phyloP scores from a whole-genome alignment of 2,888 invertebrate species.

The Drosophila monieri region DNA sequence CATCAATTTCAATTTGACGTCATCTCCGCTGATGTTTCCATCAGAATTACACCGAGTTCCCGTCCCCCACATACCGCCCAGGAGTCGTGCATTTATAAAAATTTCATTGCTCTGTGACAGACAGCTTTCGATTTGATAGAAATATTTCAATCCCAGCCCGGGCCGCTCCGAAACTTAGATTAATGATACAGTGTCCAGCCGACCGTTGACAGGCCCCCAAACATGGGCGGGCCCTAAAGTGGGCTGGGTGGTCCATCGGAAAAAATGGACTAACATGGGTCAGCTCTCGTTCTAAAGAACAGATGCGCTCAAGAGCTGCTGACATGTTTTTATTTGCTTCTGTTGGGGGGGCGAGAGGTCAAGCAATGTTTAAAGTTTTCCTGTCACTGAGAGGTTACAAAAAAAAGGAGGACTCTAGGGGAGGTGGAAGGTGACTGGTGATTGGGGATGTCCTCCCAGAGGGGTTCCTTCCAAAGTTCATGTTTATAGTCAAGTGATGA shows the following conservation, averaged over 20 bases:
- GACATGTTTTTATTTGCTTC: conserved; percentile 45
- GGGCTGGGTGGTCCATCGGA: conserved; percentile 27
- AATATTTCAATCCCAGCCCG: conserved; percentile 71
- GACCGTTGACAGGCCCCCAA: conserved; percentile 66
- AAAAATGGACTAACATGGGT: conserved; percentile 37
- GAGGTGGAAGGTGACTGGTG: no score
- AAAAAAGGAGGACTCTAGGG: conserved; percentile 1
- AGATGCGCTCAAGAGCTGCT: conserved; percentile 48
- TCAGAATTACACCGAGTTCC: conserved; percentile 45
- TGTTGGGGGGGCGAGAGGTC: not conserved
- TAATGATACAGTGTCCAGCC: conserved; percentile 66
- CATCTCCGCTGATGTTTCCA: conserved; percentile 67
- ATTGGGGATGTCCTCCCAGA: no score
- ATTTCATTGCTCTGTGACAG: conserved; percentile 76
- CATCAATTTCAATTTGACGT: conserved; percentile 72
- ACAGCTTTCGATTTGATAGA: conserved; percentile 79
- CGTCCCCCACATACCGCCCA: conserved; percentile 52
- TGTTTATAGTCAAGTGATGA: not conserved
- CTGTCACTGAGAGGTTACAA: not conserved
- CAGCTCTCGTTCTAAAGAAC: conserved; percentile 10
- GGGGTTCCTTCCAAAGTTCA: no score
- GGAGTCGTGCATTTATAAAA: conserved; percentile 75
- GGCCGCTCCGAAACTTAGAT: conserved; percentile 63
- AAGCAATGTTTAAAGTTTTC: conserved; percentile 9
- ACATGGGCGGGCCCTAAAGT: conserved; percentile 4